Evolutionary conservation across 2,113 vertebrate genomes (phyloP).

Genomic region (Cottus gobio): DNA sequence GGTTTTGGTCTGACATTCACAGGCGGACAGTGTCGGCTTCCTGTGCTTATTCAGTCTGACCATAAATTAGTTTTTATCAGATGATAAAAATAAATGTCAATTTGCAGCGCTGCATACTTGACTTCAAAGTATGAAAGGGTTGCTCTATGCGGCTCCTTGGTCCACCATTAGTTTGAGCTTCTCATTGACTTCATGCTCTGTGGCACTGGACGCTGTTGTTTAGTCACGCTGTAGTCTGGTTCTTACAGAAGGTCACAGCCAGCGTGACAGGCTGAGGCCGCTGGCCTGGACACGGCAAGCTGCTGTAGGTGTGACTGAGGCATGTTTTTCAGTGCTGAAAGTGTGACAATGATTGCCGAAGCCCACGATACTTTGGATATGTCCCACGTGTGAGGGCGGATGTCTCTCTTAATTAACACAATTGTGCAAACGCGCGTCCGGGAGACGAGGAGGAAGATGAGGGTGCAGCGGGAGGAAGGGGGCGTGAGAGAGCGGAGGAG

Average conservation of each 20-base stretch:
- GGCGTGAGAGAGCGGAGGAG: conserved; percentile 16
- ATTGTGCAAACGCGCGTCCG: conserved; percentile 32
- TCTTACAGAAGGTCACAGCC: conserved; percentile 39
- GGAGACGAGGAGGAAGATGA: conserved; percentile 19
- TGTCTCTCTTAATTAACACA: conserved; percentile 66
- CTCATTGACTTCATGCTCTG: background rate
- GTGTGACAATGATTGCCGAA: conserved; percentile 19
- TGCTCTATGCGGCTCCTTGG: background rate
- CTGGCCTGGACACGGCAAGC: conserved; percentile 52
- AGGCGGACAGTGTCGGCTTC: background rate
- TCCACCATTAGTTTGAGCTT: background rate
- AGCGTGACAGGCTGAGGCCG: conserved; percentile 20
- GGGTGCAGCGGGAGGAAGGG: conserved; percentile 28
- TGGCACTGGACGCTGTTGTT: conserved; percentile 10
- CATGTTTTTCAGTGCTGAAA: conserved; percentile 18
- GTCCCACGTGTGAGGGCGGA: conserved; percentile 18
- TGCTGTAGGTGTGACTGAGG: conserved; percentile 53
- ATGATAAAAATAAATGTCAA: background rate
- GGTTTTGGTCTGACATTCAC: background rate
- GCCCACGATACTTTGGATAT: background rate
- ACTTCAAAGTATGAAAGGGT: background rate
- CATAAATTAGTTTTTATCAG: background rate
- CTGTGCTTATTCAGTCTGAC: background rate
- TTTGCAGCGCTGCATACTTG: background rate
- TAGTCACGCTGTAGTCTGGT: conserved; percentile 12